Base-by-base conservation (phyloP, 1,140 invertebrate genomes). In the Drosophila pseudoananassae region DNA sequence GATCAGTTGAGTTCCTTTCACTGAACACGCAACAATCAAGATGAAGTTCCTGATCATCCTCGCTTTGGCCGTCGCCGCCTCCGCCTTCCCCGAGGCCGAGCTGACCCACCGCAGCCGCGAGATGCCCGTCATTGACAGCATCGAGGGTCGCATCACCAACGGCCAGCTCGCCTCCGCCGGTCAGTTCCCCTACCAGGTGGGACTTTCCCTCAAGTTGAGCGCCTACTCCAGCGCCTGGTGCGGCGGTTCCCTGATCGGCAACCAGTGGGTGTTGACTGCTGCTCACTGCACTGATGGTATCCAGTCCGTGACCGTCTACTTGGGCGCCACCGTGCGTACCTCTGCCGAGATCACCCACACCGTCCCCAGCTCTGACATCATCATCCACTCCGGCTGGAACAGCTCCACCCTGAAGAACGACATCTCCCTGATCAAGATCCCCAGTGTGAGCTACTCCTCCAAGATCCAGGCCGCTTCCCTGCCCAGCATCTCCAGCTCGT, bases 191-290 rank as follows among this genome's bases (percentile, higher is more conserved):
- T 91, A 92, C 64, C 91, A 92, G 68, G 91, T 84, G 36, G 80
- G 87, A 74, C 76, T 92, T 4, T 68, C 77, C 33, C 72, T 92
- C 10, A 91, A 83, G 53, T 0, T 79, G 25, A 77, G 14, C 36
- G 47, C 50, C 15, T 3, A 70, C 1, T 59, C 55, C 23, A 73
- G 66, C 5, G 70, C 78, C 66, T 91, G 76, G 77, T 94, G 94
- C 76, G 93, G 93, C 63, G 94, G 93, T 8, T 93, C 92, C 8
- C 69, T 94, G 25, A 93, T 94, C 40, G 92, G 92, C 20, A 60
- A 0, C 54, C 0, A 5, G 0, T 88, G 68, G 64, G 76, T 88
- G 1, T 25, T 88, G 60, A 88, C 83, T 33, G 83, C 83, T 64
- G 83, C 83, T 64, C 83, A 88, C 68, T 88, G 83, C 68, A 83